Base-by-base conservation (phyloP, 1,140 invertebrate species). In the Lordiphosa collinella region DNA sequence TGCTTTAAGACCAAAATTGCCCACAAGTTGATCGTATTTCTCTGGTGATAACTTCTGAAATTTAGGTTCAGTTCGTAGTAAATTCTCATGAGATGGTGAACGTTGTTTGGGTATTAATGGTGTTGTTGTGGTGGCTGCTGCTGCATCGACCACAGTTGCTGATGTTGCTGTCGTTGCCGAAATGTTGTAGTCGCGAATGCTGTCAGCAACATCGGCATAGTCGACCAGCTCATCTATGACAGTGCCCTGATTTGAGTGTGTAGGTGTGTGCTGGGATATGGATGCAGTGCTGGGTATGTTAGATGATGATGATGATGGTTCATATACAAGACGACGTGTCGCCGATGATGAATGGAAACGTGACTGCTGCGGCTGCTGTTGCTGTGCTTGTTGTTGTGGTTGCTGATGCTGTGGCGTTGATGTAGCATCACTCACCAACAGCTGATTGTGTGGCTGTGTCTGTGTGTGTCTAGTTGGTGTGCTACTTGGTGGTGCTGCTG, bases 21-120 rank as follows among this genome's bases (percentile, higher is more conserved):
- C 87, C 54, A 89, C 86, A 48, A 89, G 46, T 7, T 88, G 68
- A 55, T 89, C 87, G 44, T 88, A 89, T 32, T 88, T 88, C 40
- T 89, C 87, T 3, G 87, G 87, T 10, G 87, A 88, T 10, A 89
- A 41, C 49, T 88, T 88, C 87, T 86, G 86, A 88, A 88, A 88
- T 87, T 88, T 84, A n/a, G 65, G 65, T 74, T 88, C 86, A 32
- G 69, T 71, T 70, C 82, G 85, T 49, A 88, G 74, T 50, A 88
- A 78, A 59, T 88, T 88, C 46, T 88, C 86, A 49, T 86, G 69
- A 6, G 86, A 88, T 8, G 86, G 69, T 8, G 86, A 88, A 41
- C 68, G 80, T 18, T 71, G 60, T 36, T 66, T 71, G 25, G 40
- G 46, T 11, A 49, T 25, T 38, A 52, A 25, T 63, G 36, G 35